Evolutionary conservation across 2,888 invertebrate genomes (phyloP).

Genomic region (Drosophila mercatorum): DNA sequence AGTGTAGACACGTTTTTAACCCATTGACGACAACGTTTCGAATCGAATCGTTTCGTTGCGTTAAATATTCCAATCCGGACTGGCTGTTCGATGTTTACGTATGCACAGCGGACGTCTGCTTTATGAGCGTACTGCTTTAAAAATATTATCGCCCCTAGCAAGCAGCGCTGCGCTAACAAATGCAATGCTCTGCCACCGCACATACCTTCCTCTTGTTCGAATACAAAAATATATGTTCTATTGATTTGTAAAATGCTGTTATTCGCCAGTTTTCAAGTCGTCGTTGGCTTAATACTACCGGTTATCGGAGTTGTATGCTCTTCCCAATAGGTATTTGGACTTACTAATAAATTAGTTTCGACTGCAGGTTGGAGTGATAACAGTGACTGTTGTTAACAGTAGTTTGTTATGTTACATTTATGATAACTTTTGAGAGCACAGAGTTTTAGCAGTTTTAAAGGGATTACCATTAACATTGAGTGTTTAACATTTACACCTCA

Average conservation of each 20-base stretch:
- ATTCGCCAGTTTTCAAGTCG: slow-evolving; percentile 6
- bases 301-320: slow-evolving; percentile 46
- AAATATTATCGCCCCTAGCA: slow-evolving; percentile 6
- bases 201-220: background rate
- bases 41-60: background rate
- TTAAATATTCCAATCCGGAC: slow-evolving; percentile 5
- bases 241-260: slow-evolving; percentile 33
- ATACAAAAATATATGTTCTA: slow-evolving; percentile 16
- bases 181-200: background rate
- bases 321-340: background rate
- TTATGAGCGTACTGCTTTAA: slow-evolving; percentile 9
- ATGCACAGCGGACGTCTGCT: slow-evolving; percentile 2
- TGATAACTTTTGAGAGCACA: too few relatives aligned
- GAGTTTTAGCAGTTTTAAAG: too few relatives aligned
- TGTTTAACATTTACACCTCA: background rate
- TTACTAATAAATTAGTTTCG: too few relatives aligned
- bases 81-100: background rate
- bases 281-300: slow-evolving; percentile 30
- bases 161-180: background rate
- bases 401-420: too few relatives aligned
- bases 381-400: background rate
- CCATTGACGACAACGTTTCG: slow-evolving; percentile 29
- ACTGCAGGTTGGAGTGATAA: background rate
- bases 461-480: background rate
- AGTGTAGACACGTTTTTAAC: slow-evolving; percentile 52